phyloP scores from a whole-genome alignment of 2,888 invertebrate genomes.

The Drosophila birchii region DNA sequence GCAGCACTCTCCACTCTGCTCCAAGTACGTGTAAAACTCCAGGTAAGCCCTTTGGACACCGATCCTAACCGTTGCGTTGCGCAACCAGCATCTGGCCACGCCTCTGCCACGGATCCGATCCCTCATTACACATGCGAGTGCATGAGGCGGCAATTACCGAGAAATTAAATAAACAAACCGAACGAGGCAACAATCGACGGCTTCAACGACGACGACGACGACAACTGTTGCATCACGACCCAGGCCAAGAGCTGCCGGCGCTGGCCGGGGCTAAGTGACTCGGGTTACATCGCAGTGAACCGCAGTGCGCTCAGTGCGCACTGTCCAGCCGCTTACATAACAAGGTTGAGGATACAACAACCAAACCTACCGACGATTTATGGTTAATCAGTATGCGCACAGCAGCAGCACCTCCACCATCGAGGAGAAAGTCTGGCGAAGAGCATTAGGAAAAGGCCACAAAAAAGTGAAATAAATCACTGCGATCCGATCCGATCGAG shows the following conservation, averaged over 20 bases:
- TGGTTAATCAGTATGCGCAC: constrained; percentile 49
- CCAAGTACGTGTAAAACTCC: constrained; percentile 3
- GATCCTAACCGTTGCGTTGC: constrained; percentile 23
- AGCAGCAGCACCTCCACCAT: constrained; percentile 25
- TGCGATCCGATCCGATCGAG: constrained; percentile 44
- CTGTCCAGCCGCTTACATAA: constrained; percentile 61
- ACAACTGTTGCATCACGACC: constrained; percentile 50
- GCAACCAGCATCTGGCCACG: constrained; percentile 33
- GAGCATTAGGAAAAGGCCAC: constrained; percentile 45
- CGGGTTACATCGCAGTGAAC: constrained; percentile 68
- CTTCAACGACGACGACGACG: constrained; percentile 20
- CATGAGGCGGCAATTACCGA: constrained; percentile 75
- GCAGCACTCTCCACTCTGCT: no score
- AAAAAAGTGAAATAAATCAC: constrained; percentile 39
- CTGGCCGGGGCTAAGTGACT: constrained; percentile 31
- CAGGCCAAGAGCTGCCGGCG: constrained; percentile 40
- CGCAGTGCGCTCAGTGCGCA: constrained; percentile 55
- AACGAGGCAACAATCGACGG: constrained; percentile 39
- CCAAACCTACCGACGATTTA: constrained; percentile 12
- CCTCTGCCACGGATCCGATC: constrained; percentile 29
- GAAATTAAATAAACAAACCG: constrained; percentile 76
- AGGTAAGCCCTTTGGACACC: constrained; percentile 9
- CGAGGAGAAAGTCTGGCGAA: constrained; percentile 44
- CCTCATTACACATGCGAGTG: constrained; percentile 77
- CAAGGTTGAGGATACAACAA: constrained; percentile 73